These are phyloP conservation scores for Pocillopora meandrina DNA, from an alignment of 92 coral and sea anemone species.

Conservation along the genomic window DNA sequence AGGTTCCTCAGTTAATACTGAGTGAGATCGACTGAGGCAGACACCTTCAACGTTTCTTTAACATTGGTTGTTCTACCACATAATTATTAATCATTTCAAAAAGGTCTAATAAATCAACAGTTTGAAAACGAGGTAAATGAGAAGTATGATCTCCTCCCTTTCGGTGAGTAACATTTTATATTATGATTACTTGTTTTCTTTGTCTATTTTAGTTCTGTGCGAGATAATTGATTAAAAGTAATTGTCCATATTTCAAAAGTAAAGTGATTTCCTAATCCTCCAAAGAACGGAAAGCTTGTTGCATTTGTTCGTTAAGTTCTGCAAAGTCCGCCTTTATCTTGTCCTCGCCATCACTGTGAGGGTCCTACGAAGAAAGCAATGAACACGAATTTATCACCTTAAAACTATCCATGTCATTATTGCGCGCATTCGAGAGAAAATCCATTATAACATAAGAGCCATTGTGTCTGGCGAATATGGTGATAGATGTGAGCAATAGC, in stretches of 20 bases:
- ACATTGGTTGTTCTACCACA: no score
- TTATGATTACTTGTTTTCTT: background rate
- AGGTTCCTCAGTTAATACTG: no score
- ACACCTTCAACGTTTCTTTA: no score
- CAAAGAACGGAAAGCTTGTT: constrained; percentile 92
- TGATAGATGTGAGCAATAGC: no score
- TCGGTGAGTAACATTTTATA: background rate
- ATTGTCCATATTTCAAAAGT: background rate
- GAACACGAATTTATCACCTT: background rate
- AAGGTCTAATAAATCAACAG: background rate
- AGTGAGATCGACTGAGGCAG: no score
- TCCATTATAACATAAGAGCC: no score
- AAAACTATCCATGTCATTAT: no score
- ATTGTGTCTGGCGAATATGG: no score
- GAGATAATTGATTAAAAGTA: background rate
- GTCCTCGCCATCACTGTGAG: constrained; percentile 89
- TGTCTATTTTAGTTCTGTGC: constrained; percentile 1
- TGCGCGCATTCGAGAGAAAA: no score
- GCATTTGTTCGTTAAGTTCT: constrained; percentile 95
- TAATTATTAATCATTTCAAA: no score
- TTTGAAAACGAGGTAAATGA: background rate
- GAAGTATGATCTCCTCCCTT: background rate
- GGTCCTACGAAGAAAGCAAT: constrained; percentile 62
- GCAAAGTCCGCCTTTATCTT: constrained; percentile 88
- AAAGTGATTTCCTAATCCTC: constrained; percentile 67